These are phyloP conservation scores for Drosophila lutescens DNA, from an alignment of 2,888 invertebrate species.

Conservation along the genomic window DNA sequence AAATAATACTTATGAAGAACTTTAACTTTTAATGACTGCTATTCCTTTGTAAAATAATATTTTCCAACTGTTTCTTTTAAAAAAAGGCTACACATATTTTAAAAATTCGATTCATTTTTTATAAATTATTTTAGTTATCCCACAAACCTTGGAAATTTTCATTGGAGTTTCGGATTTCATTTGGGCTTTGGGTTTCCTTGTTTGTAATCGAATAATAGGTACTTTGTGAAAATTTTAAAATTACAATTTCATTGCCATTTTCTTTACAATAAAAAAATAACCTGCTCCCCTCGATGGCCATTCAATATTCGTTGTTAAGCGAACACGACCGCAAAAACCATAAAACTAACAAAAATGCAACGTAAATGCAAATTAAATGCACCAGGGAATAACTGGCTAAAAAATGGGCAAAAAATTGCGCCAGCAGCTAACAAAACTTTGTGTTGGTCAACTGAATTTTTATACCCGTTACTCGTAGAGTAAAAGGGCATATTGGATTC, in stretches of 20 bases:
- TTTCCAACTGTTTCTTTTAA: too few species aligned
- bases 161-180: background rate
- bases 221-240: constrained; percentile 15
- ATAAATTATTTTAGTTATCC: too few species aligned
- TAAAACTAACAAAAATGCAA: constrained; percentile 49
- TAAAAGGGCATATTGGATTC: too few species aligned
- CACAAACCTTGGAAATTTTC: too few species aligned
- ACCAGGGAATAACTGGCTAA: constrained; percentile 18
- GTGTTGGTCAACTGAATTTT: constrained; percentile 15
- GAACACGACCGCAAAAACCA: constrained; percentile 47
- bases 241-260: constrained; percentile 8
- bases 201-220: constrained; percentile 2
- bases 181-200: background rate
- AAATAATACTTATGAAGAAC: too few species aligned
- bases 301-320: constrained; percentile 16
- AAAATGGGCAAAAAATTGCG: constrained; percentile 3
- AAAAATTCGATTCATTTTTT: too few species aligned
- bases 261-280: background rate
- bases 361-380: constrained; percentile 40
- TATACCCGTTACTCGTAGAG: too few species aligned
- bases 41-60: too few species aligned
- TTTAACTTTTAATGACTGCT: too few species aligned
- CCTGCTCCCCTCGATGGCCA: background rate
- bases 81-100: too few species aligned
- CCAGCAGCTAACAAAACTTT: constrained; percentile 33